Conservation (phyloP, 2,113 vertebrate genomes). For the Actenoides lindsayi region DNA sequence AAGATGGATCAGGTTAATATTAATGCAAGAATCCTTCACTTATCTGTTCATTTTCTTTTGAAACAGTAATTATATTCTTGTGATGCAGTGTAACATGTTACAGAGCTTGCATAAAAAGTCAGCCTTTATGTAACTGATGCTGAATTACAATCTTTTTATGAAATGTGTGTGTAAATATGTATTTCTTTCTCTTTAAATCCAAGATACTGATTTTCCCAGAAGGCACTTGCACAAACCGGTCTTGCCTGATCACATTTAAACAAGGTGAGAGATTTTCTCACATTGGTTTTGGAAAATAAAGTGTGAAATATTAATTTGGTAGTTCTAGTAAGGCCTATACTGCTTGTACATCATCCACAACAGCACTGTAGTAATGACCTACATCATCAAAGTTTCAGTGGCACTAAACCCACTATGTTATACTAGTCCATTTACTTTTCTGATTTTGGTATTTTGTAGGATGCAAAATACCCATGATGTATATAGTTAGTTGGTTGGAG, state of each 20-base stretch:
- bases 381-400: not conserved
- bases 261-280: conserved; percentile 83
- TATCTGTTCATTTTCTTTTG: not conserved
- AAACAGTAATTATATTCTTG: not conserved
- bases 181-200: conserved; percentile 58
- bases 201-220: conserved; percentile 97
- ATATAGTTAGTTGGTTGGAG: accelerated
- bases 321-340: not conserved
- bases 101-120: not conserved
- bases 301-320: not conserved
- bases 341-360: not conserved
- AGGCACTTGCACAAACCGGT: conserved; percentile 97
- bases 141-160: not conserved
- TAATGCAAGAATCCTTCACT: not conserved
- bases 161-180: not conserved
- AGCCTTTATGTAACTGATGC: not conserved
- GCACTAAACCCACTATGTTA: not conserved
- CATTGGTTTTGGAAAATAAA: not conserved
- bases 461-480: not conserved
- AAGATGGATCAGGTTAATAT: not conserved
- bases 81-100: not conserved
- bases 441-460: not conserved
- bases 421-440: not conserved
- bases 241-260: conserved; percentile 98
- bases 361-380: not conserved